Conservation (phyloP, 2,888 invertebrate genomes). For the Pseudococcus viburni region DNA sequence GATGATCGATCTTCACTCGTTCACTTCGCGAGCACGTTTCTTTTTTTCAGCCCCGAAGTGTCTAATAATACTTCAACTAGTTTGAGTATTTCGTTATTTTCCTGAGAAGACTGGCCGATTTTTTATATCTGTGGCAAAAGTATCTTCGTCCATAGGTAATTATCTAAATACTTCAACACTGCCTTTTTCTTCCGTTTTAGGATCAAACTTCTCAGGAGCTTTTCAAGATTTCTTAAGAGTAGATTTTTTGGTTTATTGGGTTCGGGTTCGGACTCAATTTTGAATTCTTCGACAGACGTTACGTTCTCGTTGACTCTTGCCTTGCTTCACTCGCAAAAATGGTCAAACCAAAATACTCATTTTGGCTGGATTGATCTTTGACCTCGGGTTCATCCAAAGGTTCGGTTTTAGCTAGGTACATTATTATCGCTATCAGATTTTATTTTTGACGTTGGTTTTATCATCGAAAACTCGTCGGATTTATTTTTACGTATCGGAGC, state of each 20-base stretch:
- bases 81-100: conserved; percentile 71
- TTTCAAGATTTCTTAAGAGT: conserved; percentile 33
- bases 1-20: no score
- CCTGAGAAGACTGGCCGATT: conserved; percentile 79
- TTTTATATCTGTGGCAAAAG: conserved; percentile 67
- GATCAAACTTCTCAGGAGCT: not conserved
- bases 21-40: no score
- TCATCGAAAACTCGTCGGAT: not conserved
- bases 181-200: conserved; percentile 6
- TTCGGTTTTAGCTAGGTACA: not conserved
- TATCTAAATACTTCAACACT: conserved; percentile 72
- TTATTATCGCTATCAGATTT: not conserved
- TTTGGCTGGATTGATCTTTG: not conserved
- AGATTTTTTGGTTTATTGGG: not conserved
- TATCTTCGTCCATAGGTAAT: conserved; percentile 79
- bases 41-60: no score
- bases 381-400: not conserved
- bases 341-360: no score
- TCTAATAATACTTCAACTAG: conserved; percentile 85
- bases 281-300: not conserved
- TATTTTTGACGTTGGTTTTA: no score
- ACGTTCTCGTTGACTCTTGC: conserved; percentile 17
- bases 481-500: conserved; percentile 6
- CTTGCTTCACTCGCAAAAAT: conserved; percentile 3
- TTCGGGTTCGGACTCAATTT: not conserved